phyloP scores from a whole-genome alignment of 1,140 invertebrate genomes.

The Diorhabda sublineata region DNA sequence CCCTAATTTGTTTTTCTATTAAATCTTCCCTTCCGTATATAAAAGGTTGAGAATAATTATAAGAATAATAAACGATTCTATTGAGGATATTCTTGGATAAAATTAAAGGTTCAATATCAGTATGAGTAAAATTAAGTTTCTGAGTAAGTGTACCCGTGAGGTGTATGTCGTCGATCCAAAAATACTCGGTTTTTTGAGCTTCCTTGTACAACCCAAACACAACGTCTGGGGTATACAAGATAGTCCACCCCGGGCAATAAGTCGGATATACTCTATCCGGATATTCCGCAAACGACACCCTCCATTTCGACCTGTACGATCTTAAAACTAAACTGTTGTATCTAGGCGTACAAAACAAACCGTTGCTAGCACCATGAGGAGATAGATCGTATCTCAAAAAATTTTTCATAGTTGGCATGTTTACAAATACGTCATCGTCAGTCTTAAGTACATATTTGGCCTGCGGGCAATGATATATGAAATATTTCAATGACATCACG shows the following conservation, averaged over 20 bases:
- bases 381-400: constrained; percentile 58
- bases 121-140: constrained; percentile 57
- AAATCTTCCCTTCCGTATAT: constrained; percentile 35
- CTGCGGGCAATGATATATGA: constrained; percentile 61
- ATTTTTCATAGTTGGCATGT: constrained; percentile 60
- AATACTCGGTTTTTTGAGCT: constrained; percentile 62
- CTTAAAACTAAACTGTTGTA: constrained; percentile 53
- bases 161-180: constrained; percentile 85
- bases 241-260: constrained; percentile 67
- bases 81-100: constrained; percentile 25
- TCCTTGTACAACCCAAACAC: constrained; percentile 60
- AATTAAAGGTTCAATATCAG: constrained; percentile 43
- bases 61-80: constrained; percentile 18
- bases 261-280: constrained; percentile 60
- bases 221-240: constrained; percentile 69
- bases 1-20: constrained; percentile 31
- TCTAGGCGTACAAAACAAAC: constrained; percentile 58
- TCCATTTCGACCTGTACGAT: constrained; percentile 72
- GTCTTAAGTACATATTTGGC: constrained; percentile 72
- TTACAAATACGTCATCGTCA: constrained; percentile 77
- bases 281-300: constrained; percentile 67
- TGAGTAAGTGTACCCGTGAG: constrained; percentile 69
- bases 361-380: constrained; percentile 53
- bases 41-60: constrained; percentile 29
- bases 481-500: constrained; percentile 79